phyloP scores from a whole-genome alignment of 2,113 vertebrate species.

The Oryzias woworae region DNA sequence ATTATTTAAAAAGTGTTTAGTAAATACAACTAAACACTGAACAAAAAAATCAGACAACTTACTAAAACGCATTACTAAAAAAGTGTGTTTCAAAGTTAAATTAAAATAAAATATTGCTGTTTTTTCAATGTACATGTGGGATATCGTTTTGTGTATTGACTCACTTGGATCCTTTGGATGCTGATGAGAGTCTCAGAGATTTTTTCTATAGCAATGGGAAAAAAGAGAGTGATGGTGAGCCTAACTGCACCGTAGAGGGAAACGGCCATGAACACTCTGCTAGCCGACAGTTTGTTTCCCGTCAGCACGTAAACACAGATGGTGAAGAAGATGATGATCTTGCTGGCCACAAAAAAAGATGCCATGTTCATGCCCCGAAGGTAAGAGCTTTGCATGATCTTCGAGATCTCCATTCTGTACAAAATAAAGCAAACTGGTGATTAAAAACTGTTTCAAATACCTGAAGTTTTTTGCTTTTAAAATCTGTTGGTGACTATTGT shows the following conservation, averaged over 20 bases:
- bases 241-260: slow-evolving; percentile 87
- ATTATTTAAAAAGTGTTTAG: too few relatives aligned
- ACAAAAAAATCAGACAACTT: too few relatives aligned
- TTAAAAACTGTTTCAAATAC: not conserved
- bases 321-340: slow-evolving; percentile 91
- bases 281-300: slow-evolving; percentile 85
- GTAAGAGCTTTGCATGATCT: slow-evolving; percentile 90
- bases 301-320: slow-evolving; percentile 86
- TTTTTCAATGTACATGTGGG: not conserved
- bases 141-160: not conserved
- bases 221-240: slow-evolving; percentile 92
- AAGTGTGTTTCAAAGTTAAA: not conserved
- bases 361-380: slow-evolving; percentile 94
- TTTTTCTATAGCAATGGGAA: slow-evolving; percentile 88
- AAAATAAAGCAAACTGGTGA: slow-evolving; percentile 11
- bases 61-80: not conserved
- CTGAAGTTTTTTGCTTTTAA: not conserved
- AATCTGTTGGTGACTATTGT: too few relatives aligned
- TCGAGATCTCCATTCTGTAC: slow-evolving; percentile 88
- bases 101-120: not conserved
- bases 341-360: slow-evolving; percentile 90
- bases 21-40: too few relatives aligned
- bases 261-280: slow-evolving; percentile 87
- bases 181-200: slow-evolving; percentile 87
- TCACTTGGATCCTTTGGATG: slow-evolving; percentile 90